Percentiles rank a stretch among this genome's conserved stretches.
These are phyloP conservation scores for Calyptomena viridis DNA, from an alignment of 2,113 vertebrate species.

Conservation along the genomic window DNA sequence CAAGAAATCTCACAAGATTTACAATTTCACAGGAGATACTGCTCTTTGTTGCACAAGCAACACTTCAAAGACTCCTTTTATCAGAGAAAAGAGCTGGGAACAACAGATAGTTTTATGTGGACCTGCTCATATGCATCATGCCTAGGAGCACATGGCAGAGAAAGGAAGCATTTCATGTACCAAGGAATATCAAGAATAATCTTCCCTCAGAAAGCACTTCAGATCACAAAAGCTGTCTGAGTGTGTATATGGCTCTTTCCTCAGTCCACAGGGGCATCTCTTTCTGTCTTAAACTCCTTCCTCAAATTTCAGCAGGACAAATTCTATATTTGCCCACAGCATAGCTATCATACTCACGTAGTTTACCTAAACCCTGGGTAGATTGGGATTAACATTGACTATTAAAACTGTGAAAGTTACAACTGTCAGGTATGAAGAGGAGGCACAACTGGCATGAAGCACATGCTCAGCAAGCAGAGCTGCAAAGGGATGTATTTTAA, in stretches of 20 bases:
- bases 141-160: neutral
- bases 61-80: neutral
- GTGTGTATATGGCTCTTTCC: neutral
- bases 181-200: neutral
- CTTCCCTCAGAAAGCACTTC: neutral
- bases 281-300: neutral
- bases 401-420: neutral
- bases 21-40: neutral
- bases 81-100: neutral
- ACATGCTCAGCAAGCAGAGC: neutral
- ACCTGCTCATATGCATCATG: neutral
- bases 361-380: neutral
- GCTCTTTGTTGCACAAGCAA: neutral
- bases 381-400: neutral
- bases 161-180: neutral
- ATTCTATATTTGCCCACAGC: neutral
- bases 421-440: neutral
- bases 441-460: neutral
- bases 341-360: neutral
- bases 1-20: neutral
- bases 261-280: neutral
- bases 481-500: neutral
- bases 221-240: neutral
- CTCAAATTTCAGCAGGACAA: neutral
- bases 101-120: neutral